Base-by-base conservation (phyloP, 2,888 invertebrate species). In the Eulithis prunata region DNA sequence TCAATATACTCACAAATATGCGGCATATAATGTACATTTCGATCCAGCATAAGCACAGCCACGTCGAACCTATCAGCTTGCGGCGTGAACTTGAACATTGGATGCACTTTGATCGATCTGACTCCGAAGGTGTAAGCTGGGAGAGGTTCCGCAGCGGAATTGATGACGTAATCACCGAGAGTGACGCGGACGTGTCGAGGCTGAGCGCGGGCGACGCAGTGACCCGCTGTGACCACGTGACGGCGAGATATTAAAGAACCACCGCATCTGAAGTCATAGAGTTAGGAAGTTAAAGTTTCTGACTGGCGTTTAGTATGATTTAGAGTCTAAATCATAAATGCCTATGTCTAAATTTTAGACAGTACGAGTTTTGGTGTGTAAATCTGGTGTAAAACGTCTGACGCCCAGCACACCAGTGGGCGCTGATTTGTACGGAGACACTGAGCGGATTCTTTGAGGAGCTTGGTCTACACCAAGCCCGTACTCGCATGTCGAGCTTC, bases 81-180 rank as follows among this genome's bases (percentile, higher is more conserved):
- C 0, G 98, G 98, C 0, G 98, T 98, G 86, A 98, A 98, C 89
- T 92, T 91, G 76, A 92, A 92, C 85, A 97, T 96, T 0, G 98
- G 98, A 88, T 98, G 98, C 32, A 98, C 89, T 80, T 97, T 96
- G 73, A 98, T 98, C 75, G 96, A 95, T 52, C 97, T 93, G n/a
- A 98, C 98, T 41, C 98, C 97, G 81, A 98, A 98, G 0, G 98
- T 98, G 81, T 98, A 97, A 0, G 98, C 98, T 0, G 98, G 98
- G 63, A 98, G 90, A 0, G 98, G 97, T 83, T 98, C 98, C 4
- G 97, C 96, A 0, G 98, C 98, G 0, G 98, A 98, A 89, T 98
- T 98, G 81, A 98, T 97, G 77, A 98, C 97, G 91, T 98, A 98
- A 87, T 98, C 98, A 2, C 98, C 97, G 0, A 97, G 93, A 0